Percentiles rank a stretch among this genome's conserved stretches.
phyloP scores from a whole-genome alignment of 2,888 invertebrate species.

The Terebella lapidaria region DNA sequence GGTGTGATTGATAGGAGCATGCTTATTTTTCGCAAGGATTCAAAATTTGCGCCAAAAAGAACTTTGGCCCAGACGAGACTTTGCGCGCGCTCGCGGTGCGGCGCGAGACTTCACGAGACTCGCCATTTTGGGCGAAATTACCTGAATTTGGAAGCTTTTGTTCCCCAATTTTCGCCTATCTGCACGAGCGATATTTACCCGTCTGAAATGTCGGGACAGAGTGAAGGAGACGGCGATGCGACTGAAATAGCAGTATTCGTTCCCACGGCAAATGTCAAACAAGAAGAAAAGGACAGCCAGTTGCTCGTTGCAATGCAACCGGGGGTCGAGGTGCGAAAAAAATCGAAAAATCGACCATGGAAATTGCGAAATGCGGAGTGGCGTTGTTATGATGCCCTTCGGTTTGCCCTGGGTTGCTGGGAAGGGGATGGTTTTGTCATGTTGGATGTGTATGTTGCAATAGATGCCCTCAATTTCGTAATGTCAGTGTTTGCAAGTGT shows the following conservation, averaged over 20 bases:
- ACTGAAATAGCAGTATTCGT: not conserved
- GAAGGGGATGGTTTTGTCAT: too few relatives aligned
- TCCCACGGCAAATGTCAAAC: not conserved
- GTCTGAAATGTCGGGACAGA: slow-evolving; percentile 8
- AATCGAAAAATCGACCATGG: not conserved
- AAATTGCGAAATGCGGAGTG: not conserved
- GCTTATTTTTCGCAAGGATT: too few relatives aligned
- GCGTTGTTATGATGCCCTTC: too few relatives aligned
- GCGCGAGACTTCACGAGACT: not conserved
- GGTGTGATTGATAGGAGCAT: too few relatives aligned
- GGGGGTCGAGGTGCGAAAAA: slow-evolving; percentile 11
- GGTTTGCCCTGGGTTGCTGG: too few relatives aligned
- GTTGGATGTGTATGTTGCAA: too few relatives aligned
- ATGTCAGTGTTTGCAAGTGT: too few relatives aligned
- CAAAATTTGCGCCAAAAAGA: too few relatives aligned
- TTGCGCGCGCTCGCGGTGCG: too few relatives aligned
- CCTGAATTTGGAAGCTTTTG: slow-evolving; percentile 16
- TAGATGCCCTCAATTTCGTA: too few relatives aligned
- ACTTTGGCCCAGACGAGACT: too few relatives aligned
- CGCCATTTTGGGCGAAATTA: slow-evolving; percentile 29
- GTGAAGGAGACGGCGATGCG: slow-evolving; percentile 3
- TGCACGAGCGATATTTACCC: not conserved
- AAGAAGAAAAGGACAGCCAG: slow-evolving; percentile 4
- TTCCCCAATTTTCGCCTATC: slow-evolving; percentile 28
- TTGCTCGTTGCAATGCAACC: slow-evolving; percentile 25